Evolutionary conservation across 2,888 invertebrate species (phyloP), one percentile per base, ranked within the genome.

Genomic region (Holacanthella duospinosa): DNA sequence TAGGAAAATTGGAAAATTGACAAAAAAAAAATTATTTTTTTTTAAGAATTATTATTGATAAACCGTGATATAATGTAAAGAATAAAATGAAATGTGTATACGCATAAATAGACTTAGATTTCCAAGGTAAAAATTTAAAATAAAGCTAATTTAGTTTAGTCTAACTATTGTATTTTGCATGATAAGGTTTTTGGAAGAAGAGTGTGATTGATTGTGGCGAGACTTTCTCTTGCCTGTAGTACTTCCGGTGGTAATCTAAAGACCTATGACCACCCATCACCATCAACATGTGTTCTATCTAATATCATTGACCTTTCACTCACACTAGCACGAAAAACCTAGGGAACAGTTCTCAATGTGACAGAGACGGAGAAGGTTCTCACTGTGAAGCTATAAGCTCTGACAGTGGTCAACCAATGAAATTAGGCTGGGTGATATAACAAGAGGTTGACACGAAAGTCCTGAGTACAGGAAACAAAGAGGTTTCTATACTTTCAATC

Each of bases 221-320:
- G 48, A 21, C 6, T 48, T 21, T 21, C 48, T n/a, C n/a, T 48
- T 48, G 16, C n/a, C 48, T 48, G 6, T 48, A n/a, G n/a, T n/a
- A n/a, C n/a, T n/a, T n/a, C n/a, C n/a, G n/a, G n/a, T n/a, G 48
- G 48, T 16, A 48, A 48, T 16, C 21, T 9, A 36, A 6, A 36
- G 16, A 36, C 36, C 16, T 16, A 36, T 36, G 36, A 6, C 36
- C 36, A 36, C 36, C 36, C 6, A 36, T 36, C 36, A 36, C 16
- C 36, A 36, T 36, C 36, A 36, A 36, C 36, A 12, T 36, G 9
- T 36, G 9, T 36, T 48, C 12, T n/a, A 9, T 21, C 19, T 4
- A 21, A 4, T 48, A 48, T 48, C 48, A 48, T 21, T 48, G 48
- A 48, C 48, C 48, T 48, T 48, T 48, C 48, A 48, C 48, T 48